Percentiles rank a stretch among this genome's conserved stretches.
Conservation (phyloP, 2,888 invertebrate species). For the Chymomyza amoena region DNA sequence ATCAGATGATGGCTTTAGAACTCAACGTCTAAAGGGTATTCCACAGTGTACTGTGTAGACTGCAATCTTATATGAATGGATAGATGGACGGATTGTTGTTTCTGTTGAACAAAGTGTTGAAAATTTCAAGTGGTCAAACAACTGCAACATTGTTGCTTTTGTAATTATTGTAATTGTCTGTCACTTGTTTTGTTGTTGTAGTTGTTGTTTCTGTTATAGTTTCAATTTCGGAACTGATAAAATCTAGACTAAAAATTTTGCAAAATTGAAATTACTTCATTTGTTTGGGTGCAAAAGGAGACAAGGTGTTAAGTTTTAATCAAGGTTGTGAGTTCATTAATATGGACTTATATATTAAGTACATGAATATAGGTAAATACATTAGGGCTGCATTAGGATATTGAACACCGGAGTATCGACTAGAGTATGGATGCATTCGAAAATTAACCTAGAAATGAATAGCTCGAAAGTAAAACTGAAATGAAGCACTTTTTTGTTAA, state of each 20-base stretch:
- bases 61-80: constrained; percentile 9
- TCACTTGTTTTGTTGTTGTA: constrained; percentile 46
- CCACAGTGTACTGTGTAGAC: neutral
- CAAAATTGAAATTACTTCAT: constrained; percentile 10
- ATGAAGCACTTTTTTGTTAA: no score
- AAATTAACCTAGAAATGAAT: no score
- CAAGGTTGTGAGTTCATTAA: constrained; percentile 61
- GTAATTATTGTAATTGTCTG: constrained; percentile 44
- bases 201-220: constrained; percentile 32
- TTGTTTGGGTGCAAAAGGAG: constrained; percentile 11
- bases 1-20: neutral
- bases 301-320: constrained; percentile 26
- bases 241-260: neutral
- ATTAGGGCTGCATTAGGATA: no score
- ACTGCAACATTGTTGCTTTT: constrained; percentile 32
- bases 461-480: no score
- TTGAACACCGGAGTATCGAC: no score
- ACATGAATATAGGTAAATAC: neutral
- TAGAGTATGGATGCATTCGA: no score
- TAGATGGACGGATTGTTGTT: constrained; percentile 15
- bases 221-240: constrained; percentile 41
- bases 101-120: constrained; percentile 59
- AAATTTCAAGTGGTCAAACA: constrained; percentile 57
- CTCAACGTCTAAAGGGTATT: neutral
- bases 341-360: constrained; percentile 21